These are phyloP conservation scores for Sarotherodon lohbergeri DNA, from an alignment of 2,113 vertebrate species.

Conservation along the genomic window DNA sequence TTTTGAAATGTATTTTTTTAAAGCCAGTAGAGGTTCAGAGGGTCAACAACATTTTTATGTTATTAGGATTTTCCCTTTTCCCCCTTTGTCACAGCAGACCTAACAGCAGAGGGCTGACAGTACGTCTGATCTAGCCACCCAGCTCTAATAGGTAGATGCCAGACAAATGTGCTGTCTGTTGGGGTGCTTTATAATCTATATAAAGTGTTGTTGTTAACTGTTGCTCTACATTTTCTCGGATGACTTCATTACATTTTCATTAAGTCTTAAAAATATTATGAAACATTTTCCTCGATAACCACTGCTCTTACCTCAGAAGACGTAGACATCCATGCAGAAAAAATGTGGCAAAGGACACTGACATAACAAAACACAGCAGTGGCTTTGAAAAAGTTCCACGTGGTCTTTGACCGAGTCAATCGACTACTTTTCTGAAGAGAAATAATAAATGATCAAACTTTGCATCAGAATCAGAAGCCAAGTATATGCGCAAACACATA, in stretches of 20 bases:
- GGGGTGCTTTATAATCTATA: no score
- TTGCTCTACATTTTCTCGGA: not conserved
- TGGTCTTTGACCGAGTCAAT: not conserved
- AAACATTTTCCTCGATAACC: not conserved
- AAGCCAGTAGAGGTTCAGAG: not conserved
- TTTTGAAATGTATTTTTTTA: not conserved
- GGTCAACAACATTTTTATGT: no score
- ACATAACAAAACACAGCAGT: not conserved
- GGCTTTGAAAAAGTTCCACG: not conserved
- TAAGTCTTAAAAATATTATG: not conserved
- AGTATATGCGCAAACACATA: no score
- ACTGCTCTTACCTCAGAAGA: not conserved
- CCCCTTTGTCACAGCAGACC: no score
- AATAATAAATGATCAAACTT: not conserved
- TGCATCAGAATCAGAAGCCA: no score
- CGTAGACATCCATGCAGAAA: not conserved
- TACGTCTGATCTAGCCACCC: no score
- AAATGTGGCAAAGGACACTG: not conserved
- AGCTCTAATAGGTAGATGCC: no score
- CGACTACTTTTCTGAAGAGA: rapidly evolving
- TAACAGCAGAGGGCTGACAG: no score
- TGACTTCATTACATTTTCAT: not conserved
- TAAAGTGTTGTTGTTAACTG: not conserved
- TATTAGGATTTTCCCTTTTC: no score
- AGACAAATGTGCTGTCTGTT: no score